Base-by-base conservation (phyloP, 2,113 vertebrate species). In the Chloebia gouldiae region DNA sequence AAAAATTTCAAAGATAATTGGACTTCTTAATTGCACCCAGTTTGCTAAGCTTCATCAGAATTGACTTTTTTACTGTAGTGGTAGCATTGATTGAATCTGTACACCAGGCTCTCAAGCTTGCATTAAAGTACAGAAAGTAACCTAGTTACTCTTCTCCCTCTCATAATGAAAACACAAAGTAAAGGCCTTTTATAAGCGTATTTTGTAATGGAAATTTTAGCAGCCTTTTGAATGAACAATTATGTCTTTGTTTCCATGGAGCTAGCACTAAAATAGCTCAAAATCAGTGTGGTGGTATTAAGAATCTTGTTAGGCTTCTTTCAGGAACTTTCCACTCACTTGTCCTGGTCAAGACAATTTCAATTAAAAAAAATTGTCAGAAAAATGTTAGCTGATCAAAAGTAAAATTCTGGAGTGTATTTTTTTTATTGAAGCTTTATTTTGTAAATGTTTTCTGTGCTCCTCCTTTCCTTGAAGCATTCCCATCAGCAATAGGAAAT, bases 171-270 rank as follows among this genome's bases (percentile, higher is more conserved):
- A 96, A 51, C 45, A 88, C 47, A 35, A 93, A 96, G 37, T 82
- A 64, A 87, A 92, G 71, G 66, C 70, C 73, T 95, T 95, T 95
- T 92, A 49, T 90, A 86, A 94, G 37, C 0, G 0, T 93, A 86
- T 96, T 95, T 96, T 94, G 93, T 95, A 93, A 96, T 95, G 93
- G 92, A 96, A 94, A 95, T 93, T 96, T 95, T 90, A 93, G 54
- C 75, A 77, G 88, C 75, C 59, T 83, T 93, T 92, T 94, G 79
- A 95, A 65, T 90, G 79, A 96, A 90, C 70, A 90, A 79, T 94
- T 95, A 85, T 92, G 90, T 68, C 92, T 93, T 96, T 96, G 95
- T 96, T 96, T 96, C 96, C 92, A 95, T 96, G 95, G 96, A 94
- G 85, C 92, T 96, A 68, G 56, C 56, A 56, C 5, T 1, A 75